Evolutionary conservation across 2,797 vertebrate species (phyloP), one percentile per base, ranked within the genome.

Genomic region (Cyclopterus lumpus): DNA sequence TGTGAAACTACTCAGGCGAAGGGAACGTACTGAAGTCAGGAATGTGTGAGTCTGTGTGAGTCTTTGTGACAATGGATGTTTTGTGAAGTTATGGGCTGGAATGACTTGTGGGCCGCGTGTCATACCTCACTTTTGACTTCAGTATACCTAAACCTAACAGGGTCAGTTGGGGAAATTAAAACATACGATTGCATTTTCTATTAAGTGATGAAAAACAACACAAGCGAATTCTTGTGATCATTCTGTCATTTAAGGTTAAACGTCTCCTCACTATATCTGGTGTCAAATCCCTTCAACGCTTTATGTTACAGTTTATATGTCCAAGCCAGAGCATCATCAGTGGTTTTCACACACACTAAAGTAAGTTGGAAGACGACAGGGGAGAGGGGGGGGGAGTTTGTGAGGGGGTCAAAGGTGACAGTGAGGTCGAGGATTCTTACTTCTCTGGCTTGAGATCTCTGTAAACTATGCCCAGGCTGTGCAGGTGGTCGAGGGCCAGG

Each of bases 381-480:
- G 24, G n/a, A n/a, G 9, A 28, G 32, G 55, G 34, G 34, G 34
- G 32, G 32, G 32, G 18, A 1, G 46, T 30, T n/a, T 66, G n/a
- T 40, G 28, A 69, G 67, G 44, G 48, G 75, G 36, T 73, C 26
- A 73, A 72, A 65, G 34, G 32, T 44, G 34, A 62, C 59, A 59
- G 34, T 51, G 28, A 78, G n/a, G 71, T 64, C 15, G 66, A 66
- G 11, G 62, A 65, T 32, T 94, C 96, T 89, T 99, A 99, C 98
- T 99, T 99, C 96, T 99, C 97, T 94, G 98, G 98, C 93, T 99
- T 99, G 95, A 99, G 97, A 95, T 99, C 97, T 95, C 98, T 97
- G 97, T 99, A 99, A 90, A 99, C 96, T 95, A 99, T 99, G 94
- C 97, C 98, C 95, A 99, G 95, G 95, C 90, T 97, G 95, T 99